Conservation (phyloP, 37 sponge, comb jelly and placozoan genomes). For the Hormiphora californensis region DNA sequence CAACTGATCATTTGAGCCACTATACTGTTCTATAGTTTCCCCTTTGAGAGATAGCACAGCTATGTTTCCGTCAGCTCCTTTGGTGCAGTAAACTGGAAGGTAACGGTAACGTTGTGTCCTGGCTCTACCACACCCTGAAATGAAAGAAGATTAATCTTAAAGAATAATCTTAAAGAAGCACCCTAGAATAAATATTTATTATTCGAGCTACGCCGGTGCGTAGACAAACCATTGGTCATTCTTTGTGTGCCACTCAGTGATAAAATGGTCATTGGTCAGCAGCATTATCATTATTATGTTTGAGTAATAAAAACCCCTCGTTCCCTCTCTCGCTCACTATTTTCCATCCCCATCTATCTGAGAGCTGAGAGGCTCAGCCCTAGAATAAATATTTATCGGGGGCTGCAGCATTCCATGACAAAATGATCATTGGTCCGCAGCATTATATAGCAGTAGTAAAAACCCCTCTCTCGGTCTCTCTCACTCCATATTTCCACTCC, state of each 20-base stretch:
- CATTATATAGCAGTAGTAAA: too few relatives aligned
- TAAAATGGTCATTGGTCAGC: too few relatives aligned
- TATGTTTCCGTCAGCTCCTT: background rate
- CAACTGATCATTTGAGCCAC: conserved; percentile 24
- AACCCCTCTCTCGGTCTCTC: too few relatives aligned
- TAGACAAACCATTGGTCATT: too few relatives aligned
- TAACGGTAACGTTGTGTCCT: background rate
- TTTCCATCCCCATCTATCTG: too few relatives aligned
- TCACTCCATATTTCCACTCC: too few relatives aligned
- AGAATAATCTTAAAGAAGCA: background rate
- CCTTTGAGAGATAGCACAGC: conserved; percentile 36
- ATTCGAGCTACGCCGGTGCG: too few relatives aligned
- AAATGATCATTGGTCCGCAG: background rate
- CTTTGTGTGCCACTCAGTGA: too few relatives aligned
- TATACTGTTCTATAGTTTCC: conserved; percentile 27
- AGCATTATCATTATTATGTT: too few relatives aligned
- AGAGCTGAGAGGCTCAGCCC: background rate
- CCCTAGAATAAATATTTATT: too few relatives aligned
- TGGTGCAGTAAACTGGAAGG: conserved; percentile 21
- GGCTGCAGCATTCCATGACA: background rate
- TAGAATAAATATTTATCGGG: background rate
- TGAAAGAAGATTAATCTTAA: background rate
- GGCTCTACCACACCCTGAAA: conserved; percentile 8
- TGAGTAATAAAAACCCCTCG: too few relatives aligned
- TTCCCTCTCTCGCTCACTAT: too few relatives aligned